Evolutionary conservation across 2,888 invertebrate species (phyloP).

Genomic region (Masnerella sp.): DNA sequence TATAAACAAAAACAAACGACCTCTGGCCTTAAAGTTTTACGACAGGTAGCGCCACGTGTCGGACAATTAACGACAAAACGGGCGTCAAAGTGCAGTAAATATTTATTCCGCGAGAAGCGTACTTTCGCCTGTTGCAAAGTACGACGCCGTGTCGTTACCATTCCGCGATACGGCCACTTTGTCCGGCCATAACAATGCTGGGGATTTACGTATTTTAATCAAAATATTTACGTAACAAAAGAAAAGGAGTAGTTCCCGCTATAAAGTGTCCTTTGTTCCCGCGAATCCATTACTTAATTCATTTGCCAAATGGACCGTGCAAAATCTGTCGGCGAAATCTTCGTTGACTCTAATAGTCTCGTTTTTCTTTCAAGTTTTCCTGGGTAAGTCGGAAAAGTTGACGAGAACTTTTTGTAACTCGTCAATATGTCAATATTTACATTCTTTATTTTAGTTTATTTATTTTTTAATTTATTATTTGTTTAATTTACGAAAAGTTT

Average conservation of each 20-base stretch:
- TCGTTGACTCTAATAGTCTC: no score
- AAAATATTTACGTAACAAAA: slow-evolving; percentile 42
- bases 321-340: slow-evolving; percentile 12
- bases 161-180: slow-evolving; percentile 32
- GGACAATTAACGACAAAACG: slow-evolving; percentile 2
- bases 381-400: no score
- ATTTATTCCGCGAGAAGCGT: slow-evolving; percentile 7
- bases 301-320: slow-evolving; percentile 5
- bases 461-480: no score
- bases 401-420: no score
- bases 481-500: no score
- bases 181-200: slow-evolving; percentile 24
- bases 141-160: slow-evolving; percentile 15
- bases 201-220: slow-evolving; percentile 39
- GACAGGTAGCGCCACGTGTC: no score
- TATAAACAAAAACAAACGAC: no score
- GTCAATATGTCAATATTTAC: no score
- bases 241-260: slow-evolving; percentile 5
- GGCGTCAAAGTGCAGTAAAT: slow-evolving; percentile 14
- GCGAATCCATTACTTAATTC: slow-evolving; percentile 22
- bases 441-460: no score
- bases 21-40: no score
- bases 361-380: no score
- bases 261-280: slow-evolving; percentile 5
- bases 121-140: slow-evolving; percentile 26